Conservation (phyloP, 1,140 invertebrate genomes). For the Probaryconus sp. region DNA sequence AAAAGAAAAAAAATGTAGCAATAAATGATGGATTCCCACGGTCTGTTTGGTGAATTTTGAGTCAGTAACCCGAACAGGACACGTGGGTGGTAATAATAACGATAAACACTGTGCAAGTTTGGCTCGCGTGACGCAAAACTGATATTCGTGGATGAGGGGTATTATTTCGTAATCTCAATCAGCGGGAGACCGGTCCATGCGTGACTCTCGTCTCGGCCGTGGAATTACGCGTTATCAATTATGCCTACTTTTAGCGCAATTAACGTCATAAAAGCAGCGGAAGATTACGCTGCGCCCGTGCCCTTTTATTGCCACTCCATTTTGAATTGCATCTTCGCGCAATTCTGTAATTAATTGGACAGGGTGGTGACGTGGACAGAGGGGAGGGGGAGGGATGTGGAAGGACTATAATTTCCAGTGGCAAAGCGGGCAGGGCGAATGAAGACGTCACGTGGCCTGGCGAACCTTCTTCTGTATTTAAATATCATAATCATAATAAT, state of each 20-base stretch:
- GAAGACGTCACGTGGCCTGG: too few species aligned
- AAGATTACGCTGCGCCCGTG: neutral
- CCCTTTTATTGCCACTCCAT: too few species aligned
- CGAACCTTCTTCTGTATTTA: too few species aligned
- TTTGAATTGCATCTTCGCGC: neutral
- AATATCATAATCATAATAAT: too few species aligned
- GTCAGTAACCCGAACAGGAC: constrained; percentile 25
- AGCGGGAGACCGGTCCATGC: constrained; percentile 25
- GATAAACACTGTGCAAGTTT: constrained; percentile 55
- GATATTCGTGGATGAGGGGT: constrained; percentile 58
- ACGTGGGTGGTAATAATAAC: constrained; percentile 69
- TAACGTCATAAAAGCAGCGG: constrained; percentile 26
- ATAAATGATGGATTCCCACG: constrained; percentile 58
- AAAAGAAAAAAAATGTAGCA: constrained; percentile 1
- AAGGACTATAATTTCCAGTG: too few species aligned
- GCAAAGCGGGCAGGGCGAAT: too few species aligned
- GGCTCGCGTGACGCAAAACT: constrained; percentile 66
- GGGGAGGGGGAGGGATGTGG: too few species aligned
- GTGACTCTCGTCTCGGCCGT: constrained; percentile 20
- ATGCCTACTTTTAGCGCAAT: constrained; percentile 29
- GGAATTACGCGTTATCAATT: constrained; percentile 49
- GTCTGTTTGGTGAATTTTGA: too few species aligned
- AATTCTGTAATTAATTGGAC: too few species aligned
- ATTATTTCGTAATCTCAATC: constrained; percentile 57
- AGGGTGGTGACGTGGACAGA: too few species aligned